Percentiles rank a stretch among this genome's conserved stretches.
Conservation (phyloP, 2,888 invertebrate genomes). For the Acanthosoma haemorrhoidale region DNA sequence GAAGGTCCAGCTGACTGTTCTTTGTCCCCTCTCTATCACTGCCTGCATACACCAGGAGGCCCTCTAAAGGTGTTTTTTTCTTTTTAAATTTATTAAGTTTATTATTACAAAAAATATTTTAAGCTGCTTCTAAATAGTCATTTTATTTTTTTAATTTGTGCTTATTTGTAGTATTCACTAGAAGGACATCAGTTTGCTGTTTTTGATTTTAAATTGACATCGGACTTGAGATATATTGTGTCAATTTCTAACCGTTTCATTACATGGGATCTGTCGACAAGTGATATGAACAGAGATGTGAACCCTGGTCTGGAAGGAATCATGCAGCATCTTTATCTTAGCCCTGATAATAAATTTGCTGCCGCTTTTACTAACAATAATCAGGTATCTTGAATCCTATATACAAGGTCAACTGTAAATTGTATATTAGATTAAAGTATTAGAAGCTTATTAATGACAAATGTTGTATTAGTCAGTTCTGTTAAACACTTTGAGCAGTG, state of each 20-base stretch:
- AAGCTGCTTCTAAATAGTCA: background rate
- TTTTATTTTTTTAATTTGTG: conserved; percentile 20
- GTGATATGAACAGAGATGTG: conserved; percentile 87
- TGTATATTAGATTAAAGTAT: no score
- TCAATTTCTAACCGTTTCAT: conserved; percentile 95
- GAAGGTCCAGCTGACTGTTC: conserved; percentile 86
- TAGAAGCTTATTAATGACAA: no score
- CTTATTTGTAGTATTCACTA: conserved; percentile 69
- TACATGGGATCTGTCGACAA: conserved; percentile 93
- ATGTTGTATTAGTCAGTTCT: conserved; percentile 62
- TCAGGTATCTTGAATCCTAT: no score
- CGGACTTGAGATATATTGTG: conserved; percentile 86
- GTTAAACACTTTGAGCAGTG: conserved; percentile 88
- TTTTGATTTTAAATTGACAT: conserved; percentile 83
- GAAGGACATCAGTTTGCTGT: conserved; percentile 98
- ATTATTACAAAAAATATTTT: background rate
- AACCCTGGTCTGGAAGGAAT: conserved; percentile 93
- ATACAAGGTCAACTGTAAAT: no score
- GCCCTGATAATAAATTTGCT: conserved; percentile 93
- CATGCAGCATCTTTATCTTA: conserved; percentile 87
- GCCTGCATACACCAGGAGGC: conserved; percentile 96
- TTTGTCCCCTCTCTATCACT: conserved; percentile 87
- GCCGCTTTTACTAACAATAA: conserved; percentile 94
- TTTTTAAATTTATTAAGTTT: background rate
- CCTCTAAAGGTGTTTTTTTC: conserved; percentile 72